These are phyloP conservation scores for Drosophila aff. DNA, from an alignment of 1,140 invertebrate species.

Conservation along the genomic window DNA sequence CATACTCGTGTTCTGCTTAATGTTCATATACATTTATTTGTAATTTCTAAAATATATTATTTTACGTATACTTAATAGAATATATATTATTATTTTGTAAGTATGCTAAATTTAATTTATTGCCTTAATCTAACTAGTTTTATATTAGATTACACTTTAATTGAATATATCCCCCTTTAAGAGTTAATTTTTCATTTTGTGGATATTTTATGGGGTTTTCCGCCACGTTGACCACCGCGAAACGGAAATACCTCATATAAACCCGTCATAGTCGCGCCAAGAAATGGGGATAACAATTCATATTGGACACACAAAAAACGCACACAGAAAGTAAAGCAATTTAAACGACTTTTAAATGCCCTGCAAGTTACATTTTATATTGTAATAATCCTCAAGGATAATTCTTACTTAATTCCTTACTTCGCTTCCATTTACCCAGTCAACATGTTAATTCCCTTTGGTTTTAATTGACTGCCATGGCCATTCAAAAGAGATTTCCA, in stretches of 20 bases:
- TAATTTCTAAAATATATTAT: too few relatives aligned
- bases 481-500: conserved; percentile 27
- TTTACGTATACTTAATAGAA: too few relatives aligned
- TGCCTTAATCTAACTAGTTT: too few relatives aligned
- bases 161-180: neutral
- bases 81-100: too few relatives aligned
- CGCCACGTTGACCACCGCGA: conserved; percentile 28
- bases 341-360: conserved; percentile 27
- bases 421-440: neutral
- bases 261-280: conserved; percentile 44
- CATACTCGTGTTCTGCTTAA: too few relatives aligned
- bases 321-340: neutral
- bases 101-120: too few relatives aligned
- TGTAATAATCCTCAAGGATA: neutral
- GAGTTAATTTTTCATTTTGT: conserved; percentile 11
- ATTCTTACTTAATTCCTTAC: neutral
- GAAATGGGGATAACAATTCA: conserved; percentile 28
- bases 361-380: neutral
- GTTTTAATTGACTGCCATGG: conserved; percentile 33
- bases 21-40: too few relatives aligned
- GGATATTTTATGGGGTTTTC: conserved; percentile 21
- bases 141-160: neutral
- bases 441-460: conserved; percentile 32
- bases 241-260: conserved; percentile 20
- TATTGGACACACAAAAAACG: conserved; percentile 11